These are phyloP conservation scores for Hydrotaea cyrtoneurina DNA, from an alignment of 2,888 invertebrate species.

Conservation along the genomic window DNA sequence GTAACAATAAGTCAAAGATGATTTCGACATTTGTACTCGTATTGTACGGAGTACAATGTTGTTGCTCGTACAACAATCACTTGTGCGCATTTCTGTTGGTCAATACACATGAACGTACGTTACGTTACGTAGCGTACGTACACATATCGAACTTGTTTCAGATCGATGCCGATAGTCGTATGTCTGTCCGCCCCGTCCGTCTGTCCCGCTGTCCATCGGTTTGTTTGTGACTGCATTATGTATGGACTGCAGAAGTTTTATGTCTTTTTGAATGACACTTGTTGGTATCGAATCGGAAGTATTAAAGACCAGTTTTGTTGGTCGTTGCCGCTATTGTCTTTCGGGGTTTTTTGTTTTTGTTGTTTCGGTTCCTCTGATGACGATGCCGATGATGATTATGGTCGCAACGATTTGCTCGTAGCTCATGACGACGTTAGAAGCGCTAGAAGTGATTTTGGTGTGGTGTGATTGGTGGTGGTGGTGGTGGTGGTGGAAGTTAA, in stretches of 20 bases:
- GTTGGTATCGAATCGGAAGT: slow-evolving; percentile 57
- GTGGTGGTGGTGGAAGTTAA: background rate
- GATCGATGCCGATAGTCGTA: background rate
- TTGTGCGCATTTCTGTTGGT: slow-evolving; percentile 10
- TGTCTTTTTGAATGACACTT: slow-evolving; percentile 43
- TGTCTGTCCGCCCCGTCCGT: background rate
- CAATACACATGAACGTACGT: background rate
- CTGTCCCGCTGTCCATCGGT: slow-evolving; percentile 14
- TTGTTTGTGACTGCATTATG: slow-evolving; percentile 18
- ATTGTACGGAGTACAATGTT: slow-evolving; percentile 40
- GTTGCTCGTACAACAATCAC: background rate
- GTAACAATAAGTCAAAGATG: slow-evolving; percentile 1
- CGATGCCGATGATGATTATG: background rate
- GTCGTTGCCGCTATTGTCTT: background rate
- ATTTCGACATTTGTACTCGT: slow-evolving; percentile 57
- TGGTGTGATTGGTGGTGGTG: background rate
- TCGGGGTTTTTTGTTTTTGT: background rate
- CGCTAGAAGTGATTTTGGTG: slow-evolving; percentile 15
- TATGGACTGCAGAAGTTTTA: background rate
- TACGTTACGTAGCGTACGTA: background rate
- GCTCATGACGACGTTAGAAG: slow-evolving; percentile 5
- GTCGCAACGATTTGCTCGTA: background rate
- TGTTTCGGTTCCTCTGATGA: background rate
- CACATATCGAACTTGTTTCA: slow-evolving; percentile 5
- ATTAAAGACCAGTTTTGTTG: slow-evolving; percentile 37